Evolutionary conservation across 1,140 invertebrate species (phyloP), one percentile per base, ranked within the genome.

Genomic region (Drosophila seguyi): DNA sequence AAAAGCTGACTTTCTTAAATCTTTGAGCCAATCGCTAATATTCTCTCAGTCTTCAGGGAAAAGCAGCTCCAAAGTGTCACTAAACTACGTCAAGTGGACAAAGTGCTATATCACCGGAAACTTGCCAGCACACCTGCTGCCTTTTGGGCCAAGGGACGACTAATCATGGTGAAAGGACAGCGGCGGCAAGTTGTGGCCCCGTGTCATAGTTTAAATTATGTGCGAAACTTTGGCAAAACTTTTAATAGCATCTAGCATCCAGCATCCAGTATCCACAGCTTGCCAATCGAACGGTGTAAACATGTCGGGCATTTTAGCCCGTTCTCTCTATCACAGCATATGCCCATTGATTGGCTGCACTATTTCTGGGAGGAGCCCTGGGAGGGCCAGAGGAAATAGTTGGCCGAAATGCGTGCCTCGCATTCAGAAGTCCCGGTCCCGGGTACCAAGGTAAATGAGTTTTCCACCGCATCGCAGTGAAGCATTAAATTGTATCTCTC

Each of bases 201-300:
- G 27, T 90, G 85, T 88, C 85, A 88, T 90, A 90, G 85, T 88
- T 88, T 88, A 88, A 88, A 88, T 90, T 88, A 88, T 88, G 86
- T 85, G 85, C 74, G 58, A 84, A 88, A 88, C 66, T 81, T 88
- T 88, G 31, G 52, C 38, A n/a, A 85, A 88, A 87, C 69, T 88
- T 88, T 88, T 88, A 90, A 88, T 88, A 88, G 85, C 85, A 67
- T 90, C 69, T 48, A 88, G 85, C 85, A 67, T 90, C 69, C 53
- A 60, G n/a, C n/a, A 67, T 90, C 69, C 55, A 88, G 85, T 85
- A 67, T 90, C 69, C 53, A 60, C 60, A 59, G 36, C 65, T 63
- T 65, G 58, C 71, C 58, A 75, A 75, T 66, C 47, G 62, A 60
- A 62, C 38, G 27, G 39, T 57, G 82, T 66, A 67, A 76, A 78